These are phyloP conservation scores for Copidosoma floridanum DNA, from an alignment of 1,140 invertebrate genomes.

Conservation along the genomic window DNA sequence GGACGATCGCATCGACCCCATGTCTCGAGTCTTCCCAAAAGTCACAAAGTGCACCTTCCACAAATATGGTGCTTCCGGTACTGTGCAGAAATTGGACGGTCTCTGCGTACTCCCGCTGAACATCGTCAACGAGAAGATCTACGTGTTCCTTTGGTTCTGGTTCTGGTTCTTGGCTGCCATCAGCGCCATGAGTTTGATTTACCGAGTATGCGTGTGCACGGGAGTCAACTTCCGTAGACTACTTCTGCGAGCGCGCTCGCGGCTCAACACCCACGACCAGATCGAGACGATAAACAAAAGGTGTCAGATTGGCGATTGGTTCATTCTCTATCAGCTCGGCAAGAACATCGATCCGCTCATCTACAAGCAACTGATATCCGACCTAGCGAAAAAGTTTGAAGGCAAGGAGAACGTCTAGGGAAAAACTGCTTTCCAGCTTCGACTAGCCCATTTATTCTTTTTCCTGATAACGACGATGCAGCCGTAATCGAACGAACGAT, in stretches of 20 bases:
- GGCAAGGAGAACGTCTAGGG: slow-evolving; percentile 64
- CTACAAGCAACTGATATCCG: slow-evolving; percentile 81
- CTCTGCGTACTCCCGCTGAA: slow-evolving; percentile 86
- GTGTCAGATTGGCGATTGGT: slow-evolving; percentile 91
- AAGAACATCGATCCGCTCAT: slow-evolving; percentile 91
- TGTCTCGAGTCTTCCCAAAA: slow-evolving; percentile 85
- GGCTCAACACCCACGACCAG: slow-evolving; percentile 72
- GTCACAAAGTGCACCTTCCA: slow-evolving; percentile 90
- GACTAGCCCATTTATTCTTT: too few species aligned
- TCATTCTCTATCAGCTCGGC: slow-evolving; percentile 85
- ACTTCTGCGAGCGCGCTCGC: slow-evolving; percentile 76
- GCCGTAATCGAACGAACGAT: slow-evolving; percentile 19
- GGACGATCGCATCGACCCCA: slow-evolving; percentile 79
- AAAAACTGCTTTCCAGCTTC: too few species aligned
- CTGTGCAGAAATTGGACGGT: slow-evolving; percentile 85
- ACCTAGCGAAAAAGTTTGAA: slow-evolving; percentile 70
- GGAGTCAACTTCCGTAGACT: slow-evolving; percentile 73
- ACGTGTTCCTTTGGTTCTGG: slow-evolving; percentile 95
- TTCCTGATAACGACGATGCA: too few species aligned
- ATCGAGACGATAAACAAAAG: slow-evolving; percentile 76
- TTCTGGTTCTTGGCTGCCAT: slow-evolving; percentile 78
- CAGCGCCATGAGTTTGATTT: slow-evolving; percentile 76
- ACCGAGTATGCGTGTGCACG: slow-evolving; percentile 73
- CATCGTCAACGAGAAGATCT: slow-evolving; percentile 96
- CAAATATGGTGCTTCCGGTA: slow-evolving; percentile 87